Base-by-base conservation (phyloP, 2,888 invertebrate genomes). In the Lathronympha strigana region DNA sequence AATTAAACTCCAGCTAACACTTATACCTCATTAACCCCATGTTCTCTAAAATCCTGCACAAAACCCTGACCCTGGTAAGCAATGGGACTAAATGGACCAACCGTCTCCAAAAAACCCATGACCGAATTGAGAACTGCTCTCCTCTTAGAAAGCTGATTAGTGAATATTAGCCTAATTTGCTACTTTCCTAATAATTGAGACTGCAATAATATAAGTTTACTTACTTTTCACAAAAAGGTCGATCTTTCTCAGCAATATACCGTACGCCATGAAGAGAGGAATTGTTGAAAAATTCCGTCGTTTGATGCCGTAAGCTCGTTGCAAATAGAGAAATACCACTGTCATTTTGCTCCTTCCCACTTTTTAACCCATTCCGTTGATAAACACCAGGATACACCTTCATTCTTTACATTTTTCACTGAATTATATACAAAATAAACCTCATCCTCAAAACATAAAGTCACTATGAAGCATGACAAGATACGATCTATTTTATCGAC, bases 161-260 rank as follows among this genome's bases (percentile, higher is more conserved):
- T n/a, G n/a, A n/a, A n/a, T n/a, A n/a, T n/a, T n/a, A n/a, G n/a
- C n/a, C n/a, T n/a, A n/a, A n/a, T n/a, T n/a, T n/a, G n/a, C n/a
- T n/a, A n/a, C n/a, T n/a, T n/a, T n/a, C n/a, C n/a, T n/a, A n/a
- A n/a, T n/a, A n/a, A n/a, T n/a, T n/a, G n/a, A n/a, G n/a, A n/a
- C n/a, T n/a, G n/a, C n/a, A n/a, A n/a, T n/a, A n/a, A 13, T 8
- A 0, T 4, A 45, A n/a, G 8, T 4, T 45, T 68, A 87, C 90
- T 80, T 76, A 96, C 96, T 95, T 96, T 88, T 97, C 96, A 78
- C 95, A 94, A 80, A 95, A 94, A 1, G 96, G 96, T 51, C 96
- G 87, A 19, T 94, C 95, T 68, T 93, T 93, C 80, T 96, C 96
- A 1, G 96, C 95, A 61, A 96, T 95, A 74, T 96, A 96, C 23